Conservation (phyloP, 2,797 vertebrate genomes). For the Enteromius fasciolatus region DNA sequence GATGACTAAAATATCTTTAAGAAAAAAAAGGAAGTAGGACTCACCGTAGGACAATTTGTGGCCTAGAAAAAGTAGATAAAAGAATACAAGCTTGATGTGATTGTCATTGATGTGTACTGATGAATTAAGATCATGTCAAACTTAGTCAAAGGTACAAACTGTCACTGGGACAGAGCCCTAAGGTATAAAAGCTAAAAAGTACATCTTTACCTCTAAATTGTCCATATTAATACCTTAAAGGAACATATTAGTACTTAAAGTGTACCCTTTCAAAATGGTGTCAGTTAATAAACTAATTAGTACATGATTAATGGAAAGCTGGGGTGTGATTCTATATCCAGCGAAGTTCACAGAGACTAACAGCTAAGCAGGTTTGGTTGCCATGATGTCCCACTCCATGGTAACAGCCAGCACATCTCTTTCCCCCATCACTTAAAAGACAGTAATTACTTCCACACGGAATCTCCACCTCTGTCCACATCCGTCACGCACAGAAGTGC, state of each 20-base stretch:
- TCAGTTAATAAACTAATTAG: background rate
- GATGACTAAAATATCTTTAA: background rate
- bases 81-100: background rate
- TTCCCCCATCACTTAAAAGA: constrained; percentile 42
- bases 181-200: background rate
- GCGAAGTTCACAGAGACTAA: constrained; percentile 32
- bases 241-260: background rate
- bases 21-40: no score
- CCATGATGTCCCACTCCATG: constrained; percentile 54
- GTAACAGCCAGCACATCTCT: constrained; percentile 56
- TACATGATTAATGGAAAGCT: background rate
- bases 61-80: background rate
- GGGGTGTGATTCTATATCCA: background rate
- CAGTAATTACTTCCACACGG: constrained; percentile 56
- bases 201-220: background rate
- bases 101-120: background rate
- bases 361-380: constrained; percentile 37
- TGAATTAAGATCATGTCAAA: background rate
- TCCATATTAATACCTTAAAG: background rate
- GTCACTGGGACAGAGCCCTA: background rate
- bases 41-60: background rate
- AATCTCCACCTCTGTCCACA: constrained; percentile 31
- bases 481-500: constrained; percentile 38
- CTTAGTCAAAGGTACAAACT: background rate
- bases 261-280: background rate